Evolutionary conservation across 2,113 vertebrate genomes (phyloP), one percentile per base, ranked within the genome.

Genomic region (Lonchura striata): DNA sequence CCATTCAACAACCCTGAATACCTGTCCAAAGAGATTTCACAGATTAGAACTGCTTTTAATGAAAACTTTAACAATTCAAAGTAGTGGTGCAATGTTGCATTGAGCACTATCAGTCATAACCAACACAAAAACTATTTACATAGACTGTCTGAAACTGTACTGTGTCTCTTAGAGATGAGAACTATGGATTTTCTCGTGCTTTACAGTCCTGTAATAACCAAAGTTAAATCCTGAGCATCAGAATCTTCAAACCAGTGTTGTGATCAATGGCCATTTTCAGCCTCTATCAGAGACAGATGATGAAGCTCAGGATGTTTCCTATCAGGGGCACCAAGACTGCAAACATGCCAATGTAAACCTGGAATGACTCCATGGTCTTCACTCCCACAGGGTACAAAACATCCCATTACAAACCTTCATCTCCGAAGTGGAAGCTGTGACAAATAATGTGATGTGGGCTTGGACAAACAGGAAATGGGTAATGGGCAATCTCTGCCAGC

Each of bases 71-170:
- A n/a, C n/a, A n/a, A 18, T 56, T 65, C 70, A 44, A 76, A 31
- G 33, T 13, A 39, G 72, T 0, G 0, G 19, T 33, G 25, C 37
- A 22, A 0, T 12, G 41, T 10, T 78, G 25, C 41, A 21, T 8
- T 46, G 39, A 82, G 33, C 19, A 7, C 2, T 2, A 39, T 18
- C 7, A 5, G 50, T 61, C 42, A n/a, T 10, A 71, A 71, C n/a
- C 57, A 76, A 52, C 15, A 53, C 39, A 39, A 68, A 68, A 74
- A 2, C 42, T 50, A 16, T 66, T 74, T 28, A 31, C 13, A 21
- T 0, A 19, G 28, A 19, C 41, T 64, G 13, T 10, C 42, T 3
- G 0, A 64, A 79, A 37, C 17, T 2, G 19, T 1, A 7, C 31
- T 15, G 37, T 19, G 27, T 41, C 18, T 56, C 61, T 41, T 10